phyloP scores from a whole-genome alignment of 2,888 invertebrate species.

The Philereme transversata region DNA sequence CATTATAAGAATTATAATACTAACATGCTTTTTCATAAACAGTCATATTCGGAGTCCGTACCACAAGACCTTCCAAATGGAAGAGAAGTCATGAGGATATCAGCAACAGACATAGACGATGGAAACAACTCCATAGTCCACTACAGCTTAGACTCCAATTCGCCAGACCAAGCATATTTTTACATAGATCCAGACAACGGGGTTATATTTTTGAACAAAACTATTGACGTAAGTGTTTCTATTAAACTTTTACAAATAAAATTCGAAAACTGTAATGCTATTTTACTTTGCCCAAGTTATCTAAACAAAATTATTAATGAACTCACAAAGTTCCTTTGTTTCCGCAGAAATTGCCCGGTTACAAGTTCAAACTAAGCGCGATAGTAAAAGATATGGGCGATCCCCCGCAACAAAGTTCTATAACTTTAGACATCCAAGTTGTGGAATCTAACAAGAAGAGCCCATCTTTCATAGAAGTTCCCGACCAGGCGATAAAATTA shows the following conservation, averaged over 20 bases:
- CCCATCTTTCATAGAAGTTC: constrained; percentile 87
- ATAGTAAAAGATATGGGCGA: constrained; percentile 91
- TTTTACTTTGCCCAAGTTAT: background rate
- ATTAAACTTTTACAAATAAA: background rate
- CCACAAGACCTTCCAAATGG: constrained; percentile 90
- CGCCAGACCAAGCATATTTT: constrained; percentile 87
- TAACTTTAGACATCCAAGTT: constrained; percentile 92
- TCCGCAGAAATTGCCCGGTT: constrained; percentile 84
- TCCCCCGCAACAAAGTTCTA: constrained; percentile 86
- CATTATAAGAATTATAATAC: constrained; percentile 2
- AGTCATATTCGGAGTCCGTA: constrained; percentile 88
- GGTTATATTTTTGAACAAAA: constrained; percentile 89
- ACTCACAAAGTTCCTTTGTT: constrained; percentile 41
- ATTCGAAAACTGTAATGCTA: background rate
- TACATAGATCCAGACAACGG: constrained; percentile 92
- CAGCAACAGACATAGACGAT: constrained; percentile 96
- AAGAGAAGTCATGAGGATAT: constrained; percentile 93
- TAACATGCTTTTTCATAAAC: constrained; percentile 49
- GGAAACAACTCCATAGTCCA: constrained; percentile 94
- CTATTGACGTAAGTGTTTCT: constrained; percentile 83
- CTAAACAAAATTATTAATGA: constrained; percentile 6
- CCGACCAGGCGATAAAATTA: constrained; percentile 85
- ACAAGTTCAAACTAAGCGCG: constrained; percentile 88
- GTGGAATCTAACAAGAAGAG: constrained; percentile 95
- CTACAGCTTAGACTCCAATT: constrained; percentile 85